Conservation (phyloP, 2,113 vertebrate species). For the Astur gentilis region DNA sequence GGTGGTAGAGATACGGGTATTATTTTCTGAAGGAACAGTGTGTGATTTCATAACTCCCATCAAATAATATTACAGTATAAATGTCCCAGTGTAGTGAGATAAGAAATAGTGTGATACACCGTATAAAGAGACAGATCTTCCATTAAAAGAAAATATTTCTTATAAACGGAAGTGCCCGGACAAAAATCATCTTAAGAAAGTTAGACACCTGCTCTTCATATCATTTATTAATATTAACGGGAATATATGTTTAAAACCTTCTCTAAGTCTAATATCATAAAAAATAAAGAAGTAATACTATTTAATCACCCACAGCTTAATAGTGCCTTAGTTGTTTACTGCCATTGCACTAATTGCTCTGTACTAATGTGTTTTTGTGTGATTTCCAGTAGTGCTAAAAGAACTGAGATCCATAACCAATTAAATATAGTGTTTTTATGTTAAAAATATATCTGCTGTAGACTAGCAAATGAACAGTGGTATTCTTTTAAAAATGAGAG, state of each 20-base stretch:
- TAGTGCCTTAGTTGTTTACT: slow-evolving; percentile 82
- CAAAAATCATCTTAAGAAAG: slow-evolving; percentile 51
- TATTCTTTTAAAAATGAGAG: slow-evolving; percentile 59
- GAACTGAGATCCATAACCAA: slow-evolving; percentile 83
- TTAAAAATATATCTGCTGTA: slow-evolving; percentile 79
- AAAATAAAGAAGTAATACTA: slow-evolving; percentile 82
- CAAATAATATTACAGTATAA: slow-evolving; percentile 75
- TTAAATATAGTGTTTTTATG: slow-evolving; percentile 83
- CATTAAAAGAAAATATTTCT: slow-evolving; percentile 18
- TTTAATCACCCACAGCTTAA: slow-evolving; percentile 86
- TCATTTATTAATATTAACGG: slow-evolving; percentile 58
- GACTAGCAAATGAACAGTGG: slow-evolving; percentile 68
- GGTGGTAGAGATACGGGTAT: slow-evolving; percentile 63
- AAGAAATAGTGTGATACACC: slow-evolving; percentile 52
- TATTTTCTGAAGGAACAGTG: slow-evolving; percentile 64
- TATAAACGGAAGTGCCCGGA: slow-evolving; percentile 33
- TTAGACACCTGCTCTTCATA: slow-evolving; percentile 71
- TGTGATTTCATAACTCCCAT: slow-evolving; percentile 68
- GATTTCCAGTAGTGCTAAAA: slow-evolving; percentile 84
- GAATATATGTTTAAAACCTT: slow-evolving; percentile 67
- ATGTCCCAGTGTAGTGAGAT: slow-evolving; percentile 59
- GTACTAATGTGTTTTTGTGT: slow-evolving; percentile 84
- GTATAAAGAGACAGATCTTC: slow-evolving; percentile 6
- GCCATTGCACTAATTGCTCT: slow-evolving; percentile 80
- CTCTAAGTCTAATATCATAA: slow-evolving; percentile 74